Percentiles rank a stretch among this genome's conserved stretches.
These are phyloP conservation scores for Gastracanthus pulcherrimus DNA, from an alignment of 2,888 invertebrate genomes.

Conservation along the genomic window DNA sequence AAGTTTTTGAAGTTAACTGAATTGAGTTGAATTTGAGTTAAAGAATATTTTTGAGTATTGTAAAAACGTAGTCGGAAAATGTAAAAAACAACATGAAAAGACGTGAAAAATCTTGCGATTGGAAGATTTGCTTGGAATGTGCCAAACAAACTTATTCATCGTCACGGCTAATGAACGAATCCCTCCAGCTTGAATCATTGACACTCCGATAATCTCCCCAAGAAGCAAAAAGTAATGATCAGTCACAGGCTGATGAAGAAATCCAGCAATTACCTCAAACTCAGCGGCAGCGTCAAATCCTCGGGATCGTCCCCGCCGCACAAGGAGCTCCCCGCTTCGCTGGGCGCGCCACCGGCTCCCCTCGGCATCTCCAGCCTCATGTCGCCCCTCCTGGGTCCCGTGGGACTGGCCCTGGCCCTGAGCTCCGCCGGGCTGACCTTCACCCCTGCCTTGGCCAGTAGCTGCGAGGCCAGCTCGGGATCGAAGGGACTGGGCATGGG, in stretches of 20 bases:
- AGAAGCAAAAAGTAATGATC: not conserved
- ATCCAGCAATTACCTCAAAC: slow-evolving; percentile 76
- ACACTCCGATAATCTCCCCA: too few relatives aligned
- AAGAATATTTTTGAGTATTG: too few relatives aligned
- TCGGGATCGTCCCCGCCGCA: slow-evolving; percentile 91
- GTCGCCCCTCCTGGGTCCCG: slow-evolving; percentile 86
- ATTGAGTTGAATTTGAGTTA: too few relatives aligned
- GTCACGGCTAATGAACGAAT: too few relatives aligned
- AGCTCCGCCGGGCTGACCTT: slow-evolving; percentile 91
- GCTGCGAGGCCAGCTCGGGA: slow-evolving; percentile 89
- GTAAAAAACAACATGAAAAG: too few relatives aligned
- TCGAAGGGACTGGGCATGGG: slow-evolving; percentile 96
- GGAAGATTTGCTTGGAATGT: too few relatives aligned
- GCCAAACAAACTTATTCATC: too few relatives aligned
- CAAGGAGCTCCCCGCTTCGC: slow-evolving; percentile 85
- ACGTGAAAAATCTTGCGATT: too few relatives aligned
- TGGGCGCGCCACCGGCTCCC: slow-evolving; percentile 80
- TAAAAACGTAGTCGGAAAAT: too few relatives aligned
- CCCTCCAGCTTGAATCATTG: too few relatives aligned
- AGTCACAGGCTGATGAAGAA: not conserved
- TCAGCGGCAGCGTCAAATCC: slow-evolving; percentile 86
- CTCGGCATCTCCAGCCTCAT: slow-evolving; percentile 88
- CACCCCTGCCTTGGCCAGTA: slow-evolving; percentile 92
- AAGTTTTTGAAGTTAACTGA: too few relatives aligned
- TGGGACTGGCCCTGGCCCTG: slow-evolving; percentile 91